Evolutionary conservation across 2,888 invertebrate species (phyloP).

Genomic region (Ceraclea dissimilis): DNA sequence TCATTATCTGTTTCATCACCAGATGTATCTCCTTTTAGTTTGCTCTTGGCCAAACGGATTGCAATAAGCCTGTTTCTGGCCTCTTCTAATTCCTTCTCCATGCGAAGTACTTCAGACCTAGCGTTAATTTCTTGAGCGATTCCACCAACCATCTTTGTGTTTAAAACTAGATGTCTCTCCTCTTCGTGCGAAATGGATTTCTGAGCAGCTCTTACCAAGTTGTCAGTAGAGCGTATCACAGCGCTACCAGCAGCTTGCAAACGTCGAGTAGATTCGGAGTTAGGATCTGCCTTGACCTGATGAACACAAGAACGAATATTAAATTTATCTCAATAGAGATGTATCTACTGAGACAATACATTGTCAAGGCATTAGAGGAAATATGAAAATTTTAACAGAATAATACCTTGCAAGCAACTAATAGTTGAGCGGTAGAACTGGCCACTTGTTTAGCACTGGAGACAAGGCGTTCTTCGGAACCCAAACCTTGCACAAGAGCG

Average conservation of each 20-base stretch:
- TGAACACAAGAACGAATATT: no score
- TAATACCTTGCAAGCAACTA: constrained; percentile 92
- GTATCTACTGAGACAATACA: background rate
- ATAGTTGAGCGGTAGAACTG: constrained; percentile 90
- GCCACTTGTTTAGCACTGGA: constrained; percentile 96
- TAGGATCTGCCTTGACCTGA: constrained; percentile 87
- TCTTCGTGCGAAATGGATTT: constrained; percentile 88
- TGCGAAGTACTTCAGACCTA: constrained; percentile 81
- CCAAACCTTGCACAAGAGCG: constrained; percentile 85
- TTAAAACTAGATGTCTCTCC: constrained; percentile 83
- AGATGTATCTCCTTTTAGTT: constrained; percentile 56
- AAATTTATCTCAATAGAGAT: background rate
- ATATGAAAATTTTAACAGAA: background rate
- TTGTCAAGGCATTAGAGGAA: no score
- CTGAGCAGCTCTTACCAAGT: constrained; percentile 89
- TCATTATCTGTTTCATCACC: constrained; percentile 62
- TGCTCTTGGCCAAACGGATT: constrained; percentile 90
- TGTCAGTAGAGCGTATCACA: constrained; percentile 96
- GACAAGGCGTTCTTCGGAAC: constrained; percentile 91
- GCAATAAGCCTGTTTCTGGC: constrained; percentile 85
- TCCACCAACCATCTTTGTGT: constrained; percentile 90
- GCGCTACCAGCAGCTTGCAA: constrained; percentile 92
- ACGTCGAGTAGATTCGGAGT: constrained; percentile 86
- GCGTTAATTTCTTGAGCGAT: constrained; percentile 95
- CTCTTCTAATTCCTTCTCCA: constrained; percentile 89